Evolutionary conservation across 2,797 vertebrate genomes (phyloP).

Genomic region (Argentina silus): DNA sequence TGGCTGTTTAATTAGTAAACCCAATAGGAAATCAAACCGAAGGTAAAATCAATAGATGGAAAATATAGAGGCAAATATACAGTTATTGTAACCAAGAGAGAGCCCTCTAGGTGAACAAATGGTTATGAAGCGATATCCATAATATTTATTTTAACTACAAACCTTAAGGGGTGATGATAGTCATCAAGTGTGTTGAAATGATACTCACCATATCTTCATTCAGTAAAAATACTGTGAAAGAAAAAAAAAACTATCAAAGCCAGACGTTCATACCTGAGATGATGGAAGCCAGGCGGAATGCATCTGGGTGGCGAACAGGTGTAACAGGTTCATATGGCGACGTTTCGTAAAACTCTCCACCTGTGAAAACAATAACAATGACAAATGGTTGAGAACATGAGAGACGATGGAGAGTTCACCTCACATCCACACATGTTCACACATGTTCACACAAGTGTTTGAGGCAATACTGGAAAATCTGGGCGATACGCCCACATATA

Average conservation of each 20-base stretch:
- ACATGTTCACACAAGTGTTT: no score
- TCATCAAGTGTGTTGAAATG: not conserved
- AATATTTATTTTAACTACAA: not conserved
- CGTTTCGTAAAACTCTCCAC: slow-evolving; percentile 90
- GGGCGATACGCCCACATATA: no score
- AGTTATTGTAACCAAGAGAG: slow-evolving; percentile 25
- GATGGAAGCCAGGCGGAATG: slow-evolving; percentile 92
- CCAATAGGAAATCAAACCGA: slow-evolving; percentile 68
- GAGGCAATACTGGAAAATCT: no score
- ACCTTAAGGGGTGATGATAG: not conserved
- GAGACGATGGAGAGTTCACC: not conserved
- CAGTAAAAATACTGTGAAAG: not conserved
- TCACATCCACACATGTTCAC: not conserved
- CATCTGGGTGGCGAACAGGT: slow-evolving; percentile 85
- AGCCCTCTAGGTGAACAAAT: slow-evolving; percentile 16
- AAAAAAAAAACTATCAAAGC: not conserved
- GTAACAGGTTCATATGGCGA: slow-evolving; percentile 93
- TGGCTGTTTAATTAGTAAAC: slow-evolving; percentile 69
- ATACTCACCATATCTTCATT: not conserved
- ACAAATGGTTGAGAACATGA: slow-evolving; percentile 19
- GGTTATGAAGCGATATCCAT: slow-evolving; percentile 25
- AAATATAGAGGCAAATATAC: slow-evolving; percentile 40
- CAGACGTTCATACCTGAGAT: slow-evolving; percentile 84
- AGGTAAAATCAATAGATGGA: slow-evolving; percentile 63
- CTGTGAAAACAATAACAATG: slow-evolving; percentile 65